Base-by-base conservation (phyloP, 2,113 vertebrate genomes). In the Polypterus bichir region DNA sequence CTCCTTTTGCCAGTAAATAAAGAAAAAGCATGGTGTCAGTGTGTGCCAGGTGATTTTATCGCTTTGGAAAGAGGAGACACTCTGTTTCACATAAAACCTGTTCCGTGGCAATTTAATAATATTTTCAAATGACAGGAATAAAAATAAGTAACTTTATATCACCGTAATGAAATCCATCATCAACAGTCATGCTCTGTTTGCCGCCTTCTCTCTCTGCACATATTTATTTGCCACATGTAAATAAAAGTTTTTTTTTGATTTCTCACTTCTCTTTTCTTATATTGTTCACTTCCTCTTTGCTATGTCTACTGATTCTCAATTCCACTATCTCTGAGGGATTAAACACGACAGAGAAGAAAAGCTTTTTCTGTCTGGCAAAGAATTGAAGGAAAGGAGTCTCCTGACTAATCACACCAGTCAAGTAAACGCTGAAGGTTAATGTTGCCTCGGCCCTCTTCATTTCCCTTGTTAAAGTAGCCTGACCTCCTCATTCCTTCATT, bases 1-100 rank as follows among this genome's bases (percentile, higher is more conserved):
- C 44, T 57, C 72, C 76, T 68, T 68, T 74, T 77, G 64, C 78
- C 83, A 77, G 77, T 79, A 81, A 75, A 70, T 60, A 79, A 73
- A 76, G 78, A 48, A 73, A 76, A 83, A 79, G 68, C 72, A 79
- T 89, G 85, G 86, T 77, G 74, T 81, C 3, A 70, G 59, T 72
- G 70, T 74, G 81, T 83, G 81, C 86, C 85, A 86, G 85, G 61
- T 76, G 84, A 89, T 90, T 87, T 81, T 86, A 90, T 90, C 85
- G 77, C 74, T 46, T 71, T 74, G 74, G 77, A 27, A 27, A 27
- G 85, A 87, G 86, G 90, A 77, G 80, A 76, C 79, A 87, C 85
- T 83, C 84, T 80, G 82, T 87, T 88, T 89, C 86, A 81, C 81
- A 75, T 81, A 82, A 85, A 79, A 72, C 73, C 73, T 47, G 52